Evolutionary conservation across 2,113 vertebrate species (phyloP).

Genomic region (Ochotona curzoniae): DNA sequence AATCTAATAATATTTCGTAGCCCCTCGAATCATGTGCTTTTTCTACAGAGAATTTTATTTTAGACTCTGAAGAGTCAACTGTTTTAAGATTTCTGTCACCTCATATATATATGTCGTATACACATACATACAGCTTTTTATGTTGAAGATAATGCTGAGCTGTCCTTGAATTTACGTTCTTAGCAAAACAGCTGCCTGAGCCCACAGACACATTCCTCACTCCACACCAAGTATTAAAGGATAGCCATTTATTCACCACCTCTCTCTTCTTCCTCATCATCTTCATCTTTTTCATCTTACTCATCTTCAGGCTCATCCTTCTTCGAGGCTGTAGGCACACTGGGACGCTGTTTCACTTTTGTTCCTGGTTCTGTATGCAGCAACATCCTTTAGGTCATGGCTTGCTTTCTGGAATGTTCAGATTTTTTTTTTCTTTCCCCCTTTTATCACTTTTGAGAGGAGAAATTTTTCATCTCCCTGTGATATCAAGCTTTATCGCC

Average conservation of each 20-base stretch:
- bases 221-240: constrained; percentile 83
- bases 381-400: constrained; percentile 98
- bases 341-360: constrained; percentile 91
- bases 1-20: constrained; percentile 84
- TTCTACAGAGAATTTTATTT: constrained; percentile 89
- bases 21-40: constrained; percentile 86
- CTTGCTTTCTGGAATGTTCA: constrained; percentile 97
- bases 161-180: constrained; percentile 95
- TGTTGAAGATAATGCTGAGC: constrained; percentile 91
- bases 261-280: constrained; percentile 91
- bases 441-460: constrained; percentile 93
- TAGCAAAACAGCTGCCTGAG: constrained; percentile 88
- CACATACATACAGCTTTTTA: constrained; percentile 93
- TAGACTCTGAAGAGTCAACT: no score
- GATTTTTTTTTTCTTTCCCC: constrained; percentile 95
- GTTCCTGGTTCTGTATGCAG: constrained; percentile 94
- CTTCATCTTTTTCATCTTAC: constrained; percentile 91
- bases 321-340: constrained; percentile 92
- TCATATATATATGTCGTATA: no score
- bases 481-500: constrained; percentile 95
- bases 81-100: no score
- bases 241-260: constrained; percentile 88
- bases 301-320: constrained; percentile 92
- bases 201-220: constrained; percentile 77
- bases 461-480: constrained; percentile 94